phyloP scores from a whole-genome alignment of 2,888 invertebrate species.

The Amphipyra tragopoginis region DNA sequence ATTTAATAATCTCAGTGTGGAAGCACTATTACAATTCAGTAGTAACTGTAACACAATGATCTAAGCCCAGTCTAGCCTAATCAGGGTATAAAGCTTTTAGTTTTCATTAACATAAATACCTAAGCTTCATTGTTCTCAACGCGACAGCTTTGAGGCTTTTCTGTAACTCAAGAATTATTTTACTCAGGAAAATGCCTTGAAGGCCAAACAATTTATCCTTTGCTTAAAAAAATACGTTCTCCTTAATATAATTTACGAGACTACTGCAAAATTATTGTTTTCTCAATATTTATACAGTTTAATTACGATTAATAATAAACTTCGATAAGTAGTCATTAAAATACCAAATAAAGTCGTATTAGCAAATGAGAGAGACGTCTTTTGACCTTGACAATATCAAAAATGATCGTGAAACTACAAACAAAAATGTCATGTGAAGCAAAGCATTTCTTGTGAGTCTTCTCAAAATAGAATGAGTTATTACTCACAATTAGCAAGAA shows the following conservation, averaged over 20 bases:
- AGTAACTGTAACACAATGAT: too few species aligned
- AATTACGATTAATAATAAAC: neutral
- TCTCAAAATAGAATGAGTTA: slow-evolving; percentile 50
- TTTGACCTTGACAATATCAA: slow-evolving; percentile 19
- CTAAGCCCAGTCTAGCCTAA: slow-evolving; percentile 15
- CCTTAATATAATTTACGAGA: neutral
- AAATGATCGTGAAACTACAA: slow-evolving; percentile 27
- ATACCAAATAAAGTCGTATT: neutral
- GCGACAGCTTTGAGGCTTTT: slow-evolving; percentile 16
- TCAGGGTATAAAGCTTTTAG: slow-evolving; percentile 27
- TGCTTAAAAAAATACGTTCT: neutral
- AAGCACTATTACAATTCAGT: too few species aligned
- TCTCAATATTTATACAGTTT: neutral
- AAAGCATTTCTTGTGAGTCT: slow-evolving; percentile 39
- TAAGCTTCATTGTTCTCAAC: slow-evolving; percentile 10
- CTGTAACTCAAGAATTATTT: slow-evolving; percentile 1
- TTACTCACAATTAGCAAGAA: slow-evolving; percentile 48
- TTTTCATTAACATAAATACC: slow-evolving; percentile 18
- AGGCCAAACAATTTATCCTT: neutral
- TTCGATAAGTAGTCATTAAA: neutral
- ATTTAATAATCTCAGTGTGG: too few species aligned
- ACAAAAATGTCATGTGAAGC: slow-evolving; percentile 31
- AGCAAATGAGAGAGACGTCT: slow-evolving; percentile 8
- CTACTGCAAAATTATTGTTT: neutral
- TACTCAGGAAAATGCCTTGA: neutral